A percentile compares a stretch with the other conserved stretches of the same genome.
Evolutionary conservation across 2,888 invertebrate genomes (phyloP).

Genomic region (Andrena flavipes): DNA sequence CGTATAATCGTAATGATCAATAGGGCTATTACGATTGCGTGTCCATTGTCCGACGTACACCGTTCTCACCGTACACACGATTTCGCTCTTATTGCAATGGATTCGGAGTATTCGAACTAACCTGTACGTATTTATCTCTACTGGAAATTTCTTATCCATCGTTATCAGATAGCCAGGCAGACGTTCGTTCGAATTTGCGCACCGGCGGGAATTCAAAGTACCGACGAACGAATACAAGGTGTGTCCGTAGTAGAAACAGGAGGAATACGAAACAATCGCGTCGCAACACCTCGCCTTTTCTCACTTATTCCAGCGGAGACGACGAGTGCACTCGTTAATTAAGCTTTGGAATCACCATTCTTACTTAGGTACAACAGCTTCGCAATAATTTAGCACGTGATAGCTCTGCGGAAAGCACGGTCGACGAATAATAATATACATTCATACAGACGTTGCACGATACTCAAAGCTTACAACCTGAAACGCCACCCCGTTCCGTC

Average conservation of each 20-base stretch:
- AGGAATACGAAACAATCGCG: conserved; percentile 4
- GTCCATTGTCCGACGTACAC: conserved; percentile 21
- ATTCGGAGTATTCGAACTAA: conserved; percentile 35
- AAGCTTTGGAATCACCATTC: conserved; percentile 71
- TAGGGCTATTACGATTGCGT: conserved; percentile 64
- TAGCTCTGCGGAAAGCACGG: conserved; percentile 63
- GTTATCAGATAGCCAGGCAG: conserved; percentile 7
- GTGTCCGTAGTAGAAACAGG: conserved; percentile 34
- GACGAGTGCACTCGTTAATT: conserved; percentile 52
- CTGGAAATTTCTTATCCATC: conserved; percentile 43
- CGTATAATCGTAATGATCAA: conserved; percentile 75
- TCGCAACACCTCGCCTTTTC: not conserved
- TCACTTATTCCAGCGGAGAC: conserved; percentile 10
- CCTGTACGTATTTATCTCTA: conserved; percentile 42
- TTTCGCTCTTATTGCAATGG: conserved; percentile 51
- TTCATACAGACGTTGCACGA: conserved; percentile 68
- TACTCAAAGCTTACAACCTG: conserved; percentile 55
- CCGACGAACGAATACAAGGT: conserved; percentile 36
- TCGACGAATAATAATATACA: conserved; percentile 61
- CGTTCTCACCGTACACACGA: conserved; percentile 38
- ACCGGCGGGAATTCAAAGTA: conserved; percentile 22
- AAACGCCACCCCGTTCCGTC: conserved; percentile 23
- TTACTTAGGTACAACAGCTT: conserved; percentile 67
- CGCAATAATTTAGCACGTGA: conserved; percentile 66
- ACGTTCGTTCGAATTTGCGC: conserved; percentile 45